Evolutionary conservation across 2,888 invertebrate genomes (phyloP), one percentile per base, ranked within the genome.

Genomic region (Venusia cambrica): DNA sequence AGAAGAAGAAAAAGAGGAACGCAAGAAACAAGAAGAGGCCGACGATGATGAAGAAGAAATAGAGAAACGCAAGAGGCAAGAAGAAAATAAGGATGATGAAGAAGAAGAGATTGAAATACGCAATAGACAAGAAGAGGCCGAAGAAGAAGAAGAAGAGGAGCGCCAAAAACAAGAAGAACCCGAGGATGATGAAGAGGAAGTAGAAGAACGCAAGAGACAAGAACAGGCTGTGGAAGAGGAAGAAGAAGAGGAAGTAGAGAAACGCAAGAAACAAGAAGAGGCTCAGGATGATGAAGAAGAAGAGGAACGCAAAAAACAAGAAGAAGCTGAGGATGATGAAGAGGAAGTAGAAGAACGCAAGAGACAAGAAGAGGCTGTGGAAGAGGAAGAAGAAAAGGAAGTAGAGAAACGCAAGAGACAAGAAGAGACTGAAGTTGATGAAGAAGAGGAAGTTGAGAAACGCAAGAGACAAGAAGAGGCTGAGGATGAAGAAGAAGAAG

Each of bases 121-220:
- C 2, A 41, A 38, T 17, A 22, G 20, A 3, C 47, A 49, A 31
- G 39, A 47, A 7, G 33, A 36, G 2, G 38, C n/a, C n/a, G n/a
- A n/a, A 6, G 28, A 24, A 11, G 29, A 21, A 5, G 33, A 24
- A 3, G 29, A 15, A 6, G 21, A 19, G n/a, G 15, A 28, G 17
- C n/a, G 6, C 1, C 21, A 32, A 17, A 12, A 13, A 4, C 35
- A 39, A 2, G 32, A 47, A 4, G 38, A 45, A 2, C 26, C 17
- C 4, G 34, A 42, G n/a, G 38, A 42, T n/a, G 32, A 15, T 2
- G 43, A 33, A 1, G 42, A 39, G 5, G 31, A 34, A 14, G 25
- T 19, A 5, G 37, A 37, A 19, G 29, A 29, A 11, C 28, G 13
- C 2, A 41, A 38, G 17, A 22, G 20, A 3, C 47, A 49, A 31